Evolutionary conservation across 2,113 vertebrate genomes (phyloP).

Genomic region (Percina caprodes): DNA sequence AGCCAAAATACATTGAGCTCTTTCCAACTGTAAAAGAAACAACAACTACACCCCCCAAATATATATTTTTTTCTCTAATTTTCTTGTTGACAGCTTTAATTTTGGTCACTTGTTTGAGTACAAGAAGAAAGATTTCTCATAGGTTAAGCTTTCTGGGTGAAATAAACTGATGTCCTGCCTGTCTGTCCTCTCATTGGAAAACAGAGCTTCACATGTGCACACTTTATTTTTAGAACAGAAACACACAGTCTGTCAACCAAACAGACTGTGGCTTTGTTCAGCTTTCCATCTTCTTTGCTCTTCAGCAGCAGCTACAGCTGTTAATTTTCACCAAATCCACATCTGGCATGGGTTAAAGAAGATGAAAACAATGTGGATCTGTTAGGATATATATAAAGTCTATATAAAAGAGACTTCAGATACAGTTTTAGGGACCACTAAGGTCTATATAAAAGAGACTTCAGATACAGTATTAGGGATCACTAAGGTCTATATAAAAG

Average conservation of each 20-base stretch:
- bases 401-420: too few relatives aligned
- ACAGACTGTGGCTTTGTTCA: slow-evolving; percentile 25
- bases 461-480: too few relatives aligned
- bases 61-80: too few relatives aligned
- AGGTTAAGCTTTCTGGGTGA: background rate
- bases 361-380: background rate
- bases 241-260: slow-evolving; percentile 13
- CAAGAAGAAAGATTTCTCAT: background rate
- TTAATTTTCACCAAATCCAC: background rate
- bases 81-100: background rate
- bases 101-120: background rate
- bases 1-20: background rate
- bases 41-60: too few relatives aligned
- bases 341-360: background rate
- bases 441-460: too few relatives aligned
- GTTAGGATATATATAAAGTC: too few relatives aligned
- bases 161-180: background rate
- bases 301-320: background rate
- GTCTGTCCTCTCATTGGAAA: slow-evolving; percentile 16
- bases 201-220: slow-evolving; percentile 3
- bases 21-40: background rate
- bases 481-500: too few relatives aligned
- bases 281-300: background rate
- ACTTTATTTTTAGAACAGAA: background rate
- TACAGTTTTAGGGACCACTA: too few relatives aligned